Conservation (phyloP, 2,888 invertebrate genomes). For the Chydorus sphaericus region DNA sequence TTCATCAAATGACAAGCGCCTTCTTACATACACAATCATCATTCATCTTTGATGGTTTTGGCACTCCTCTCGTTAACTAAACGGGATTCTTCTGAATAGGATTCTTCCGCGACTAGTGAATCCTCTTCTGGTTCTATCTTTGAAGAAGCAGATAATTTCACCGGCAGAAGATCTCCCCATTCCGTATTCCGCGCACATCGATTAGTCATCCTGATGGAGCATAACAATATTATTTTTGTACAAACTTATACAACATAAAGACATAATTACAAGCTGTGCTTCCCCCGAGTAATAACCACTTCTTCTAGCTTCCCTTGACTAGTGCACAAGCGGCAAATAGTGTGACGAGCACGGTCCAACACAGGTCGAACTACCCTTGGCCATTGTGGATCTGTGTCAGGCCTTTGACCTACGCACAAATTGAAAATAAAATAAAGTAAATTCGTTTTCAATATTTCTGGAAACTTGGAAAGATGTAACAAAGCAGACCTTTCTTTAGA, state of each 20-base stretch:
- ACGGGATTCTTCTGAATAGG: too few relatives aligned
- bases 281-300: constrained; percentile 55
- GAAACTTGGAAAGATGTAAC: neutral
- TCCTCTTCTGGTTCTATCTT: neutral
- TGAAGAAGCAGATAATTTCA: constrained; percentile 31
- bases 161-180: constrained; percentile 70
- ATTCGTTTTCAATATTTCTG: neutral
- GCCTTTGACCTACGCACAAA: constrained; percentile 29
- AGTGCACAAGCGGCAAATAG: constrained; percentile 64
- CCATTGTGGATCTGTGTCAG: constrained; percentile 45
- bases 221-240: constrained; percentile 1
- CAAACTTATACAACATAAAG: neutral
- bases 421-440: constrained; percentile 17
- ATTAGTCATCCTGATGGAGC: constrained; percentile 42
- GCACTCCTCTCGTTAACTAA: too few relatives aligned
- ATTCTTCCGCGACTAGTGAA: neutral
- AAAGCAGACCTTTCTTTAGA: constrained; percentile 51
- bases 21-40: too few relatives aligned
- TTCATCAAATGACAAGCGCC: too few relatives aligned
- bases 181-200: constrained; percentile 52
- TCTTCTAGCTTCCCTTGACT: constrained; percentile 55
- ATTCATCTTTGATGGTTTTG: too few relatives aligned
- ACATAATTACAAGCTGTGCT: constrained; percentile 51
- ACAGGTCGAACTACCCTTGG: constrained; percentile 63
- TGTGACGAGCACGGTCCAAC: constrained; percentile 50